Percentiles rank a stretch among this genome's conserved stretches.
These are phyloP conservation scores for Python bivittatus DNA, from an alignment of 2,113 vertebrate species.

Conservation along the genomic window DNA sequence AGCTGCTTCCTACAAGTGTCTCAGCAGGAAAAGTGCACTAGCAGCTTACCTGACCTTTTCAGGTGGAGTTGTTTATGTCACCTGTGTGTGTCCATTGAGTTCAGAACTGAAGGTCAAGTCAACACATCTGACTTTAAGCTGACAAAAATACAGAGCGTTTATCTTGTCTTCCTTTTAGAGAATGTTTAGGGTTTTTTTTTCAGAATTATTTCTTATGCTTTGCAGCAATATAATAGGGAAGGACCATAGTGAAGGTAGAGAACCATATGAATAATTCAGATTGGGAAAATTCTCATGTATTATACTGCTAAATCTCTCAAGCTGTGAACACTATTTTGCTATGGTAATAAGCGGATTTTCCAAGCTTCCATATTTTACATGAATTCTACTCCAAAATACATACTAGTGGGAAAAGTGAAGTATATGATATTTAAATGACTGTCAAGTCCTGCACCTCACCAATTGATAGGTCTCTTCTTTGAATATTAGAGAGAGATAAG, in stretches of 20 bases:
- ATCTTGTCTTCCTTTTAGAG: neutral
- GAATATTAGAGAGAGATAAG: too few relatives aligned
- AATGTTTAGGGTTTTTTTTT: neutral
- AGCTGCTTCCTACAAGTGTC: neutral
- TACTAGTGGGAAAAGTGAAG: neutral
- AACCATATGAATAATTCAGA: neutral
- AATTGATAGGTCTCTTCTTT: neutral
- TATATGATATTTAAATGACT: neutral
- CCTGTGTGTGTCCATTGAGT: neutral
- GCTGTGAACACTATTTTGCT: neutral
- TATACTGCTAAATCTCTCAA: neutral
- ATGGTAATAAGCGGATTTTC: neutral
- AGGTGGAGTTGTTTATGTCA: neutral
- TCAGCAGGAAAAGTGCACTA: constrained; percentile 12
- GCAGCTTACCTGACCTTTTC: constrained; percentile 16
- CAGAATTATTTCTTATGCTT: neutral
- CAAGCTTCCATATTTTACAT: neutral
- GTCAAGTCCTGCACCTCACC: neutral
- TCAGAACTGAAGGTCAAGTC: constrained; percentile 9
- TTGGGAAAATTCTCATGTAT: neutral
- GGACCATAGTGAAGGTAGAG: neutral
- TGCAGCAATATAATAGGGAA: neutral
- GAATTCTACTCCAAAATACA: neutral
- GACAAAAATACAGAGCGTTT: neutral
- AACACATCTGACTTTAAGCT: neutral